Percentiles rank a stretch among this genome's conserved stretches.
phyloP scores from a whole-genome alignment of 1,140 invertebrate species.

The Steinernema feltiae region DNA sequence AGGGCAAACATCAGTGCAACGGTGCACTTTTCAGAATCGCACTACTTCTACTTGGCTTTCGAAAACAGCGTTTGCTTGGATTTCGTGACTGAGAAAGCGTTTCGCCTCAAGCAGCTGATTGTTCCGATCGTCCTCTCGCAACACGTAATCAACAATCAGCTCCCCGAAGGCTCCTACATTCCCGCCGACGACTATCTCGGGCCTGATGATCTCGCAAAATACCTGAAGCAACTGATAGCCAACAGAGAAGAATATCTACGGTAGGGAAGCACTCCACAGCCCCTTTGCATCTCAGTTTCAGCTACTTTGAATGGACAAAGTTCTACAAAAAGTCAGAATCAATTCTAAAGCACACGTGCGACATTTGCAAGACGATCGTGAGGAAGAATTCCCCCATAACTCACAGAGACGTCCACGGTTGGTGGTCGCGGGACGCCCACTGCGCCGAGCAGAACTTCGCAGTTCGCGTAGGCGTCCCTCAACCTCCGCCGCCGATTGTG shows the following conservation, averaged over 20 bases:
- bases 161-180: neutral
- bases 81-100: neutral
- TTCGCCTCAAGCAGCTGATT: neutral
- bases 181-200: neutral
- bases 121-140: neutral
- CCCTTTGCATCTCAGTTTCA: neutral
- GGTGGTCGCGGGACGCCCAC: neutral
- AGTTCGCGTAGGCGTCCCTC: neutral
- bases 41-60: conserved; percentile 4
- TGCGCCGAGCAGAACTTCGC: neutral
- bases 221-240: neutral
- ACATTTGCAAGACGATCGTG: neutral
- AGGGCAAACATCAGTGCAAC: neutral
- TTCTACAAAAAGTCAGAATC: neutral
- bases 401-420: neutral
- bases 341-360: neutral
- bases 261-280: neutral
- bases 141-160: neutral
- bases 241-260: neutral
- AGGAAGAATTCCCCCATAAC: neutral
- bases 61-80: neutral
- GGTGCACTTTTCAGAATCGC: neutral
- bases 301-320: neutral
- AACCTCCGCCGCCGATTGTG: neutral
- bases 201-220: neutral